Percentiles rank a stretch among this genome's conserved stretches.
Evolutionary conservation across 2,888 invertebrate genomes (phyloP).

Genomic region (Emmelina monodactyla): DNA sequence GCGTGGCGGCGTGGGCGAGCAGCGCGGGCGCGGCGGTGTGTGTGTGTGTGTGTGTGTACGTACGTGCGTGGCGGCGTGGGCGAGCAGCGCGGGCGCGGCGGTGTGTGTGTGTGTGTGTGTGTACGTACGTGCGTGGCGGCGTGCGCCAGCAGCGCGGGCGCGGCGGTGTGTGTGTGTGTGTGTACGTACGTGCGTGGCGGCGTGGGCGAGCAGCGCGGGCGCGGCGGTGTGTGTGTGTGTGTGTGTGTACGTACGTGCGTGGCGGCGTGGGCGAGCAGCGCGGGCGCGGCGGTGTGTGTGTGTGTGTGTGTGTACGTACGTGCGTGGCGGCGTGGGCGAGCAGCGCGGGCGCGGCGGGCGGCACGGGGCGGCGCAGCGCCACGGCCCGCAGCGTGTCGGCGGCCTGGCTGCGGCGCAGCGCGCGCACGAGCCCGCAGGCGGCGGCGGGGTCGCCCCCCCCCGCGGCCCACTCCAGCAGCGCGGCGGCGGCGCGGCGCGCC

Average conservation of each 20-base stretch:
- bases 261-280: slow-evolving; percentile 33
- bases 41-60: no score
- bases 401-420: slow-evolving; percentile 20
- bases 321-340: slow-evolving; percentile 15
- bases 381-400: slow-evolving; percentile 20
- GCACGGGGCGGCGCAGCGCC: not conserved
- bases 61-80: no score
- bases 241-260: slow-evolving; percentile 15
- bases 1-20: no score
- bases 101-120: not conserved
- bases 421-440: not conserved
- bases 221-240: no score
- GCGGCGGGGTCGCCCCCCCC: slow-evolving; percentile 7
- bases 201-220: not conserved
- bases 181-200: no score
- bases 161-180: slow-evolving; percentile 22
- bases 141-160: slow-evolving; percentile 35
- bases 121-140: slow-evolving; percentile 23
- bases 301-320: no score
- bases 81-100: not conserved
- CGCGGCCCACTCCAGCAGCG: slow-evolving; percentile 23
- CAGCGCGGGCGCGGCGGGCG: slow-evolving; percentile 2
- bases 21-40: no score
- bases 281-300: slow-evolving; percentile 23
- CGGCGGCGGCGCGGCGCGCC: slow-evolving; percentile 23